Conservation (phyloP, 2,113 vertebrate species). For the Apus apus region DNA sequence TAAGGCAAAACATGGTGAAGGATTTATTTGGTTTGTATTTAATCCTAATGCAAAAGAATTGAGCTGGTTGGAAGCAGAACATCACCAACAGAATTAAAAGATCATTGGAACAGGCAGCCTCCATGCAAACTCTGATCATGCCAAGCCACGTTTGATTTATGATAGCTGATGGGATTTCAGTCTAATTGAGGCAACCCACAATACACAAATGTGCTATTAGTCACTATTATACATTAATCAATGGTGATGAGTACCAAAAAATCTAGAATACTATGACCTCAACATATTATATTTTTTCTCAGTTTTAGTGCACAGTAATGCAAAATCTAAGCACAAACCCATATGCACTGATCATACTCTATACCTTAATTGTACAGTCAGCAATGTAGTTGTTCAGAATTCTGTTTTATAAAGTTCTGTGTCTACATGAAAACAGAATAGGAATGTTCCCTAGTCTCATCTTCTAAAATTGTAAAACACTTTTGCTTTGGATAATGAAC, state of each 20-base stretch:
- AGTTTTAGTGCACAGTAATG: neutral
- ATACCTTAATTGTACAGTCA: neutral
- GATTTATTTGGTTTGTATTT: neutral
- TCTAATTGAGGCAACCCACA: neutral
- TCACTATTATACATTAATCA: constrained; percentile 1
- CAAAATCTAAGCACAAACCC: neutral
- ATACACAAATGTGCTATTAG: constrained; percentile 11
- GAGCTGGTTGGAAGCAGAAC: neutral
- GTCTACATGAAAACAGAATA: neutral
- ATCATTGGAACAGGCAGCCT: neutral
- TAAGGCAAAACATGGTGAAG: neutral
- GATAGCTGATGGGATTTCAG: neutral
- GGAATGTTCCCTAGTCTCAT: neutral
- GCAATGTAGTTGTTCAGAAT: neutral
- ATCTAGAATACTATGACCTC: neutral
- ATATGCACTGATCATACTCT: neutral
- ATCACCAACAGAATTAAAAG: neutral
- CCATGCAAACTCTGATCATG: neutral
- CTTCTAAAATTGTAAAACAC: neutral
- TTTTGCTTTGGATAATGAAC: neutral
- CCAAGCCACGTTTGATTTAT: neutral
- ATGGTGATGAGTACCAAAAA: neutral
- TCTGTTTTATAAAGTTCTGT: neutral
- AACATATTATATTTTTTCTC: neutral
- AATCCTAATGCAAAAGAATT: neutral